Conservation (phyloP, 2,888 invertebrate species). For the Oeneis ivallda region DNA sequence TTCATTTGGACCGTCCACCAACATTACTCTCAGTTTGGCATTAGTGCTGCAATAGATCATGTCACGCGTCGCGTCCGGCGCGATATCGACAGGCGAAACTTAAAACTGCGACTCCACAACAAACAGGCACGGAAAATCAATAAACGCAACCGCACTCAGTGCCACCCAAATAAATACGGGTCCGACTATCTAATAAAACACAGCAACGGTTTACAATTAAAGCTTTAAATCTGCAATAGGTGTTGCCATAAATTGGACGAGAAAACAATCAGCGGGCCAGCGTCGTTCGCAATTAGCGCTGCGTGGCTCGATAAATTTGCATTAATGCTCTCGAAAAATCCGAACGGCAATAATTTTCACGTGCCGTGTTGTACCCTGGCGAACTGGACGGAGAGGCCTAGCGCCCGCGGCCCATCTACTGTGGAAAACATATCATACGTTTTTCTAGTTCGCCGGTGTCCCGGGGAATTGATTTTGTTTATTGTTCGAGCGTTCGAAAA, state of each 20-base stretch:
- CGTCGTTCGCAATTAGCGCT: conserved; percentile 80
- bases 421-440: conserved; percentile 37
- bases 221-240: conserved; percentile 82
- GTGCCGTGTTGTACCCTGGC: conserved; percentile 62
- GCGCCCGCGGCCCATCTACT: conserved; percentile 34
- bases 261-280: conserved; percentile 80
- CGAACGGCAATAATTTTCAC: conserved; percentile 77
- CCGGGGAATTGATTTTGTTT: conserved; percentile 38
- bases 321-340: conserved; percentile 82
- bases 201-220: conserved; percentile 81
- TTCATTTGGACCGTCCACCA: conserved; percentile 40
- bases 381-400: conserved; percentile 33
- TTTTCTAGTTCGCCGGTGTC: conserved; percentile 36
- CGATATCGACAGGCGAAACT: conserved; percentile 52
- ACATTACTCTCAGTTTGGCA: conserved; percentile 38
- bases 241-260: conserved; percentile 80
- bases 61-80: conserved; percentile 47
- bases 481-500: conserved; percentile 29
- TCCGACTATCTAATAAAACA: conserved; percentile 81
- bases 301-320: conserved; percentile 80
- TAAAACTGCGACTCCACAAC: conserved; percentile 55
- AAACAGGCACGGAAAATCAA: conserved; percentile 70
- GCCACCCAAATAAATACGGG: conserved; percentile 74
- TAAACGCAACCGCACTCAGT: conserved; percentile 72
- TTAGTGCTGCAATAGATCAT: conserved; percentile 49